Base-by-base conservation (phyloP, 2,113 vertebrate species). In the Elanus axillaris region DNA sequence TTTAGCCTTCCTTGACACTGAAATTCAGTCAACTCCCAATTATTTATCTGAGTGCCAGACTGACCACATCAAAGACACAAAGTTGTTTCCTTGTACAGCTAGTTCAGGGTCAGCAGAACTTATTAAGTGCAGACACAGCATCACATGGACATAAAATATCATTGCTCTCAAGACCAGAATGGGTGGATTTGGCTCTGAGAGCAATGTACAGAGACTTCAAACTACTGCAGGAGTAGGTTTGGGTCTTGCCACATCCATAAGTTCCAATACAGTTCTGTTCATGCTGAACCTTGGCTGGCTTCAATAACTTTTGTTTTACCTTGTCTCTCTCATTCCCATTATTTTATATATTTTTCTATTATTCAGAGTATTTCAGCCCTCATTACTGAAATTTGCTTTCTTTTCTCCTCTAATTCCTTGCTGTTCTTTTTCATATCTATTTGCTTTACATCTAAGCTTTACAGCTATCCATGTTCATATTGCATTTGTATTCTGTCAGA, bases 71-170 rank as follows among this genome's bases (percentile, higher is more conserved):
- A 60, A 36, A 72, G 43, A 29, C 12, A 47, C 7, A 53, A 45
- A 68, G 66, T 23, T 82, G 25, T 72, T 86, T 85, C 34, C 78
- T 88, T 45, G 53, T 58, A 52, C 56, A 53, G 36, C 36, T 83
- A 82, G 27, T 16, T 92, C 62, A 76, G 74, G 36, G 72, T 79
- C 66, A 79, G 74, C 48, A 73, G 31, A 82, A 34, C 20, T 47
- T 78, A 10, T 50, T 63, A 72, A 90, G 58, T 2, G 2, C 43
- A 59, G 67, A 59, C 3, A 11, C n/a, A 75, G 17, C 34, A 20
- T 68, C 0, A 0, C 1, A 0, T 20, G 20, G 6, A 26, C 5
- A 0, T 59, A 85, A 90, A n/a, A n/a, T n/a, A 87, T n/a, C 8
- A 1, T 55, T 72, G 40, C 31, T 75, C 16, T 40, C 36, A 52